Evolutionary conservation across 2,113 vertebrate genomes (phyloP).

Genomic region (Ceyx cyanopectus): DNA sequence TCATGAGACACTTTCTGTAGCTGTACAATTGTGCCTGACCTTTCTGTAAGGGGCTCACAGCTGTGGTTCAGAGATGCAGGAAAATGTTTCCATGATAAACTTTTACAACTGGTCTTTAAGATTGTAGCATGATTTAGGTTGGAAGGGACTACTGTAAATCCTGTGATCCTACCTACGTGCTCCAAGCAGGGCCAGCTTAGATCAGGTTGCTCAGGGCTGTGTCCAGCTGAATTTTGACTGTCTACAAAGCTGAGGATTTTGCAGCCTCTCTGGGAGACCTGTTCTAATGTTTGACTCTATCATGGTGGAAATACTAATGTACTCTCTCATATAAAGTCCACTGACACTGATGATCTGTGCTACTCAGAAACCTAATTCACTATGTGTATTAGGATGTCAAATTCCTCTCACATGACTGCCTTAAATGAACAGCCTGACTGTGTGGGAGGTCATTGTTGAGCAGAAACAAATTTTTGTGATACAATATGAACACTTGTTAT

Average conservation of each 20-base stretch:
- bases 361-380: background rate
- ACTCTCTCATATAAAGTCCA: background rate
- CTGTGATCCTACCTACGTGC: rapidly evolving
- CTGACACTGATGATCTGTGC: background rate
- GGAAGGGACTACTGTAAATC: background rate
- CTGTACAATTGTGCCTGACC: background rate
- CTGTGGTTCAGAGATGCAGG: background rate
- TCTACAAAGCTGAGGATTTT: background rate
- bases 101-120: background rate
- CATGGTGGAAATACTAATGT: background rate
- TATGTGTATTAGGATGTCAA: background rate
- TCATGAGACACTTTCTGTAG: background rate
- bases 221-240: background rate
- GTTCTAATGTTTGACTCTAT: background rate
- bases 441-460: background rate
- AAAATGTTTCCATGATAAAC: background rate
- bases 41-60: background rate
- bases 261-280: background rate
- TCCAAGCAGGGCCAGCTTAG: background rate
- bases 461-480: background rate
- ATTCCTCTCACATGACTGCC: background rate
- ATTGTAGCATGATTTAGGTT: background rate
- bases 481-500: background rate
- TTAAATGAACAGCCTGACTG: background rate
- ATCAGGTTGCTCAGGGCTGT: background rate